phyloP scores from a whole-genome alignment of 2,888 invertebrate species.

The Eledona agricola region DNA sequence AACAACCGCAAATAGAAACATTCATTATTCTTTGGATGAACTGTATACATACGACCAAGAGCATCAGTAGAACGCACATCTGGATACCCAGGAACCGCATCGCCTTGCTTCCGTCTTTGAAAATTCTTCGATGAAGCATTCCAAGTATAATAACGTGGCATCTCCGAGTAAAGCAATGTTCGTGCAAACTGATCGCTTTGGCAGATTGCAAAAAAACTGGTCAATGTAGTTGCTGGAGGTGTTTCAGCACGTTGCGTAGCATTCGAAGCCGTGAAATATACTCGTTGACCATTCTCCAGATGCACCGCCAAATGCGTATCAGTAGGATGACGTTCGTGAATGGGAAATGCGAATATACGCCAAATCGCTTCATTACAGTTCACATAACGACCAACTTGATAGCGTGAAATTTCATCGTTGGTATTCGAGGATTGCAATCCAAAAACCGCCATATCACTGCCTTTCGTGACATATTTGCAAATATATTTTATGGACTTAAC shows the following conservation, averaged over 20 bases:
- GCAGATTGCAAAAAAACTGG: constrained; percentile 3
- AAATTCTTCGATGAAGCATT: constrained; percentile 50
- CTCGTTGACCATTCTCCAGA: constrained; percentile 41
- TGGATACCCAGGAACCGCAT: constrained; percentile 33
- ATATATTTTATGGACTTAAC: constrained; percentile 60
- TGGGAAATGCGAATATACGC: constrained; percentile 38
- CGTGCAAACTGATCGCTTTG: constrained; percentile 41
- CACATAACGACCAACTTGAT: constrained; percentile 47
- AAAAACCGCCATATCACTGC: constrained; percentile 49
- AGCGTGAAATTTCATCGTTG: constrained; percentile 23
- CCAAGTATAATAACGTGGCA: constrained; percentile 43
- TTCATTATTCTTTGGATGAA: constrained; percentile 49
- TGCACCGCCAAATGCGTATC: constrained; percentile 49
- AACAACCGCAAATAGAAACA: constrained; percentile 53
- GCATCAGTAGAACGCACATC: constrained; percentile 43
- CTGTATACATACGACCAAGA: constrained; percentile 49
- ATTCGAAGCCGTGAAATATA: constrained; percentile 30
- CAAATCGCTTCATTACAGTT: constrained; percentile 50
- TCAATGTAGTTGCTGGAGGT: constrained; percentile 3
- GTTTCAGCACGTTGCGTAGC: constrained; percentile 3
- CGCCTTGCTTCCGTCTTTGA: constrained; percentile 43
- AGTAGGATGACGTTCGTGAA: constrained; percentile 50
- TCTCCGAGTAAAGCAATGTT: constrained; percentile 54
- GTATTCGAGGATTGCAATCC: constrained; percentile 5
- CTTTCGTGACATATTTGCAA: constrained; percentile 61